Base-by-base conservation (phyloP, 2,113 vertebrate genomes). In the Solea senegalensis region DNA sequence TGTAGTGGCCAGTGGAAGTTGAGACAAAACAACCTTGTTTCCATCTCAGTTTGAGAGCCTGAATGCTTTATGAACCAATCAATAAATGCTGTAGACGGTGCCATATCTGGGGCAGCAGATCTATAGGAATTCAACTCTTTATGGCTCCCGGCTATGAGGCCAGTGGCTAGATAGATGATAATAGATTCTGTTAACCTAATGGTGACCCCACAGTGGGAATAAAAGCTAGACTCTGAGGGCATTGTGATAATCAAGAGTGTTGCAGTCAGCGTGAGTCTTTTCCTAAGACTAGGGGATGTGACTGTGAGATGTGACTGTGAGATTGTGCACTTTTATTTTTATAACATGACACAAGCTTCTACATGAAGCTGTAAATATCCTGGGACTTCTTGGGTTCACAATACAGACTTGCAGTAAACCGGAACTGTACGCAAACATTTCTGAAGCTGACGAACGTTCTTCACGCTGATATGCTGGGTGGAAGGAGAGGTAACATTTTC, bases 41-140 rank as follows among this genome's bases (percentile, higher is more conserved):
- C 50, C 57, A 15, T 49, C 34, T 26, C 45, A 56, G 26, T 58
- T 67, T 76, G 67, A 54, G 64, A 82, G 57, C 48, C 63, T 52
- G 58, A 76, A 58, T 74, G 67, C 74, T 76, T 82, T 82, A 81
- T 74, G 85, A 76, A 51, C 45, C 0, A 28, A 87, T 89, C 86
- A 26, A 88, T 89, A 67, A 14, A 34, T 61, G 62, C 70, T 67
- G 54, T 34, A 54, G 59, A 72, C 12, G 16, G 11, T 13, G 56
- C 55, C 60, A 67, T 76, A 76, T 64, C 44, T 62, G 21, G 57
- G 21, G 12, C 60, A 64, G 73, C 48, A 74, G 83, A 80, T 85
- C 79, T 80, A 80, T 71, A 55, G 63, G 64, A 78, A 78, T 72
- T 65, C 69, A 71, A 52, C 69, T 56, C 60, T 85, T 82, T 72